Evolutionary conservation across 2,113 vertebrate species (phyloP).

Genomic region (Mirounga angustirostris): DNA sequence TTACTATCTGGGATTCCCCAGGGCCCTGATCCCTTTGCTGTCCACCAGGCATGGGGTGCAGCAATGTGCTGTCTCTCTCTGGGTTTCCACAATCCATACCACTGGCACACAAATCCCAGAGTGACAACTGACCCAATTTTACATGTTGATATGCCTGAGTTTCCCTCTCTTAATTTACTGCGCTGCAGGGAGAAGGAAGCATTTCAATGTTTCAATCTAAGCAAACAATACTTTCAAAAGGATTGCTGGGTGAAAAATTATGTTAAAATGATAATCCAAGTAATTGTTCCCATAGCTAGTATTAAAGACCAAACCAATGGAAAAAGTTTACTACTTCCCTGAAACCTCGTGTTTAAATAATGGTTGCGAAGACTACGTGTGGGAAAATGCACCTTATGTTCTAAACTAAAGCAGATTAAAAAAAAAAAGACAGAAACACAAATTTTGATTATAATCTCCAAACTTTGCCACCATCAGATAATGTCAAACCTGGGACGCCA

Average conservation of each 20-base stretch:
- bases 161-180: constrained; percentile 69
- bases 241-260: constrained; percentile 76
- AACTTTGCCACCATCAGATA: constrained; percentile 49
- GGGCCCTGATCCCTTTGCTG: not conserved
- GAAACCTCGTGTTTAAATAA: constrained; percentile 73
- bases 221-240: constrained; percentile 78
- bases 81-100: not conserved
- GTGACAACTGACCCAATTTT: constrained; percentile 54
- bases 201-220: constrained; percentile 73
- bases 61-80: not conserved
- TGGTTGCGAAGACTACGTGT: constrained; percentile 60
- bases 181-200: constrained; percentile 57
- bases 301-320: constrained; percentile 71
- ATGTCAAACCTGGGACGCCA: not conserved
- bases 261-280: constrained; percentile 78
- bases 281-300: constrained; percentile 70
- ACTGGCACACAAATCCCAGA: not conserved
- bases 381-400: constrained; percentile 51
- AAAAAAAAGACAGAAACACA: not conserved
- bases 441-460: constrained; percentile 62
- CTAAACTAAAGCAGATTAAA: constrained; percentile 72
- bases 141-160: constrained; percentile 48
- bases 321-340: constrained; percentile 66
- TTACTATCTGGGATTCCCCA: not conserved
- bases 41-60: not conserved